A percentile compares a stretch with the other conserved stretches of the same genome.
Conservation (phyloP, 2,113 vertebrate species). For the Pelobates fuscus region DNA sequence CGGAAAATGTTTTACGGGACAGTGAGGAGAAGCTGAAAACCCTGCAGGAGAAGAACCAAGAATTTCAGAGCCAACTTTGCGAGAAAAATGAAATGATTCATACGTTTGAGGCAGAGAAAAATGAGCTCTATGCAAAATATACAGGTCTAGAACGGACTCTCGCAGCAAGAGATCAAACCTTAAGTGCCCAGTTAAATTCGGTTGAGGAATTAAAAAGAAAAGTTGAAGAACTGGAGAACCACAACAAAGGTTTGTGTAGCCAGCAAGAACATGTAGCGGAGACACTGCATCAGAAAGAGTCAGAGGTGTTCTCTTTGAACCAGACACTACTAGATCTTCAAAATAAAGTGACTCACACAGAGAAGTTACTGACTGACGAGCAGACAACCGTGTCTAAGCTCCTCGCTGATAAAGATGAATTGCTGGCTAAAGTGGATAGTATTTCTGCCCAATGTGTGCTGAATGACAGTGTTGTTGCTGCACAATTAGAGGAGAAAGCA, state of each 20-base stretch:
- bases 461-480: constrained; percentile 61
- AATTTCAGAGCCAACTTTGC: constrained; percentile 67
- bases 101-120: constrained; percentile 61
- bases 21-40: constrained; percentile 64
- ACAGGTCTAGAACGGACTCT: constrained; percentile 64
- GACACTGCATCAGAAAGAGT: constrained; percentile 58
- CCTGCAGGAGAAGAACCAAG: constrained; percentile 62
- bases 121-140: constrained; percentile 59
- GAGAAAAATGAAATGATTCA: constrained; percentile 64
- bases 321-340: constrained; percentile 63
- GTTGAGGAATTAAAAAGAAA: constrained; percentile 60
- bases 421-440: constrained; percentile 60
- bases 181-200: constrained; percentile 61
- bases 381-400: constrained; percentile 60
- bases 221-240: constrained; percentile 55
- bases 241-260: constrained; percentile 61
- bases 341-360: constrained; percentile 58
- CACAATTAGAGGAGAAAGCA: constrained; percentile 70
- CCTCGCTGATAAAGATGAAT: constrained; percentile 65
- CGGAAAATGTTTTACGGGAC: constrained; percentile 58
- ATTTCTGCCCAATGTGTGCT: constrained; percentile 63
- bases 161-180: constrained; percentile 59
- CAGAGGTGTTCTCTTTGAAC: constrained; percentile 55
- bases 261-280: constrained; percentile 68
- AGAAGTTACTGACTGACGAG: constrained; percentile 59